Base-by-base conservation (phyloP, 1,140 invertebrate species). In the Papilio machaon region DNA sequence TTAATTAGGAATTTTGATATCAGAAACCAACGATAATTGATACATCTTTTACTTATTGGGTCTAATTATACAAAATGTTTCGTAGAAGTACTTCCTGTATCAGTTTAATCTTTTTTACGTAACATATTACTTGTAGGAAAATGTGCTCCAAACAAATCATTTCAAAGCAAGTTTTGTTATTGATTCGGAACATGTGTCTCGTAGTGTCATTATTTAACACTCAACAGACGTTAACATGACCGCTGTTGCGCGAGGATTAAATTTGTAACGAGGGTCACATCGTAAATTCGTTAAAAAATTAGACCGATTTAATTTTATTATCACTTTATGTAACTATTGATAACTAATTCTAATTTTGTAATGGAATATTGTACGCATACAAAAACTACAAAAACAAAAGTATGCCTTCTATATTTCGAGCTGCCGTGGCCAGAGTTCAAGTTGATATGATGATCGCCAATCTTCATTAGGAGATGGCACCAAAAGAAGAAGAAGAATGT, bases 181-280 rank as follows among this genome's bases (percentile, higher is more conserved):
- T 52, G 46, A 76, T 76, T 30, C 47, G 11, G 9, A 76, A 52
- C 47, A 54, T 30, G 6, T 76, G 74, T 52, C 15, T 46, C 43
- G 15, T 19, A 74, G 74, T 76, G 47, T 54, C 46, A 76, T 76
- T 52, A 47, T 76, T 76, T 76, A 49, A 76, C 47, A 52, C 74
- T 76, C 74, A 54, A 5, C 23, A 19, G 74, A 49, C 46, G 17
- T 76, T 76, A 76, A 52, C 46, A 30, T 52, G 47, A 76, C 46
- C n/a, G 64, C 64, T 52, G 52, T 5, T 76, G 19, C 30, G 7
- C 74, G 47, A 30, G n/a, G 30, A 76, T 70, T 70, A 2, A 52
- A 76, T 19, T 76, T 76, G 52, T 76, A 47, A 47, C 43, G 54
- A 70, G n/a, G 74, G 46, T 23, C 10, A 19, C 10, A 23, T 76